These are phyloP conservation scores for Toxonevra muliebris DNA, from an alignment of 2,888 invertebrate species.

Conservation along the genomic window DNA sequence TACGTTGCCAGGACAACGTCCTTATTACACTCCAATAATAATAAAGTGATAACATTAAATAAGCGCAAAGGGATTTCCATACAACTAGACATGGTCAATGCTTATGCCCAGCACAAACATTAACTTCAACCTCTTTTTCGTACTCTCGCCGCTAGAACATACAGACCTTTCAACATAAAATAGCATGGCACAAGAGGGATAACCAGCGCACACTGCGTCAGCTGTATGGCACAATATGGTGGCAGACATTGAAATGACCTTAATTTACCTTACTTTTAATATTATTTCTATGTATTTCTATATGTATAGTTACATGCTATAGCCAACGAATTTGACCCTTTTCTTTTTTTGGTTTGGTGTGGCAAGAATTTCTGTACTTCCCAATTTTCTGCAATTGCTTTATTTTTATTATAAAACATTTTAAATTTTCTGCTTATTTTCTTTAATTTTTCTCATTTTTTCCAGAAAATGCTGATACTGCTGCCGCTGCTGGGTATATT, in stretches of 20 bases:
- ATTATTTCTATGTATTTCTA: background rate
- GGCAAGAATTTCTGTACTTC: background rate
- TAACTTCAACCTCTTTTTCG: too few relatives aligned
- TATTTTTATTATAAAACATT: background rate
- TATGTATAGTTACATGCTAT: too few relatives aligned
- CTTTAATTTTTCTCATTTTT: conserved; percentile 28
- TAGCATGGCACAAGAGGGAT: too few relatives aligned
- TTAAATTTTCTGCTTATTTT: conserved; percentile 1
- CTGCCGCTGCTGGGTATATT: conserved; percentile 62
- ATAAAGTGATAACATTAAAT: conserved; percentile 37
- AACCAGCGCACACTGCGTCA: background rate
- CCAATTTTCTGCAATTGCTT: background rate
- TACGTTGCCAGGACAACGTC: background rate
- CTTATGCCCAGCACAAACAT: too few relatives aligned
- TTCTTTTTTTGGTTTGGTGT: background rate
- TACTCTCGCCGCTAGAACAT: too few relatives aligned
- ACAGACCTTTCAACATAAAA: background rate
- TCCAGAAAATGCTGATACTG: conserved; percentile 64
- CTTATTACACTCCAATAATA: conserved; percentile 34
- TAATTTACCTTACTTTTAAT: conserved; percentile 36
- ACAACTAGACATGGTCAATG: background rate
- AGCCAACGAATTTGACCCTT: conserved; percentile 6
- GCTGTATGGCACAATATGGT: background rate
- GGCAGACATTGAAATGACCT: conserved; percentile 55
- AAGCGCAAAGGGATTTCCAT: conserved; percentile 6